Evolutionary conservation across 2,113 vertebrate genomes (phyloP), one percentile per base, ranked within the genome.

Genomic region (Xiphias gladius): DNA sequence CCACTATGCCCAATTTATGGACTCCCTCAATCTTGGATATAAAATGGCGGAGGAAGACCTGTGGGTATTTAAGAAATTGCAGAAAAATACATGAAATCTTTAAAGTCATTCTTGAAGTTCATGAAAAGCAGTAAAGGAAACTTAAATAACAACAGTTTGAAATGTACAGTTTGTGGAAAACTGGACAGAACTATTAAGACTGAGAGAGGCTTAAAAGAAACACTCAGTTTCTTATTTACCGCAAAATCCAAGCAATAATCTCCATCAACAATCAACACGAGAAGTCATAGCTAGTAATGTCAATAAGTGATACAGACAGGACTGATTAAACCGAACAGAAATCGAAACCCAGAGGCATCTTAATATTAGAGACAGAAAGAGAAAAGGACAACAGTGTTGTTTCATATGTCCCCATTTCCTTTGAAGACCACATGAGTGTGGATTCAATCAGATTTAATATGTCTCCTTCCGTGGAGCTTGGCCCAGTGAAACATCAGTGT

Each of bases 381-480:
- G 57, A 75, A 50, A 74, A 19, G 19, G 10, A 41, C 61, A 58
- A 66, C 37, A 11, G 43, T 66, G 75, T 64, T 73, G 66, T 83
- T 88, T 86, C 35, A 66, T 69, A 76, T 70, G 65, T 32, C 9
- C 35, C 35, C 19, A 70, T 7, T 28, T 68, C 72, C 79, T 91
- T 91, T 91, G 85, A 93, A 89, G 83, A 68, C 50, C 69, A 67
- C 76, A 22, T 7, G 57, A 84, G 62, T 84, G 70, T 78, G 72
- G 82, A 84, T 86, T 89, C 82, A 91, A 80, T 94, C 84, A 73
- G 54, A 35, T 89, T 90, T 92, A 82, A 84, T 92, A 73, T 83
- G 50, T 35, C 61, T 79, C 58, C 79, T 35, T 83, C 76, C 73
- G 57, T 43, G 55, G 71, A 35, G 52, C 59, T 52, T 26, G 19